phyloP scores from a whole-genome alignment of 2,113 vertebrate species.

The Willisornis vidua region DNA sequence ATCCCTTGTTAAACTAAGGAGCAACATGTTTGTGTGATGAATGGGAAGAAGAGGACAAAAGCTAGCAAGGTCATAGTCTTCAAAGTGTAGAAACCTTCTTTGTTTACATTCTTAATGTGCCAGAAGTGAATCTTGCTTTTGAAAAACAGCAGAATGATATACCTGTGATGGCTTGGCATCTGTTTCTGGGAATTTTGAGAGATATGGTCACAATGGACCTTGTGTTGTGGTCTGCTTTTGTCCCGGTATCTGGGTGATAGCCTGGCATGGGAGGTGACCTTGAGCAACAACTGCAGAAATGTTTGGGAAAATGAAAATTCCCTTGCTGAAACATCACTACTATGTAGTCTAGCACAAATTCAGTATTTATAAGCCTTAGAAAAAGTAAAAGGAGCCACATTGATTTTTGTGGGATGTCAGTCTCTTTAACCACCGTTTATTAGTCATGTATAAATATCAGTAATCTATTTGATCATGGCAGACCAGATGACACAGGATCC shows the following conservation, averaged over 20 bases:
- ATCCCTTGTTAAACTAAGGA: not conserved
- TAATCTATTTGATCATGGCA: not conserved
- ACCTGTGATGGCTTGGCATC: not conserved
- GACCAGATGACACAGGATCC: not conserved
- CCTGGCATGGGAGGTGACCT: not conserved
- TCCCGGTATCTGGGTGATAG: not conserved
- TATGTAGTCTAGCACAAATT: not conserved
- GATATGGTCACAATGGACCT: fast-evolving
- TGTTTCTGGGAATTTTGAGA: not conserved
- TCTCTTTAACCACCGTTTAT: not conserved
- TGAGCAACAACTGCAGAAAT: not conserved
- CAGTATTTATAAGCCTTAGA: not conserved
- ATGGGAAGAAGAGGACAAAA: not conserved
- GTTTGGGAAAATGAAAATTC: not conserved
- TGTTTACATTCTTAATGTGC: not conserved
- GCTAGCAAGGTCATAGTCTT: not conserved
- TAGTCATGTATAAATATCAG: not conserved
- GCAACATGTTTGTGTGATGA: not conserved
- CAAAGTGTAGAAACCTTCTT: not conserved
- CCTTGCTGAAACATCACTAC: not conserved
- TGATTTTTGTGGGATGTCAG: not conserved
- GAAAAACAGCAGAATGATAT: not conserved
- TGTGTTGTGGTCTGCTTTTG: not conserved
- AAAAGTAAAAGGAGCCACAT: not conserved
- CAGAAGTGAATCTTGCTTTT: not conserved